A percentile compares a stretch with the other conserved stretches of the same genome.
phyloP scores from a whole-genome alignment of 2,888 invertebrate genomes.

The Hipparchia sbordonii region DNA sequence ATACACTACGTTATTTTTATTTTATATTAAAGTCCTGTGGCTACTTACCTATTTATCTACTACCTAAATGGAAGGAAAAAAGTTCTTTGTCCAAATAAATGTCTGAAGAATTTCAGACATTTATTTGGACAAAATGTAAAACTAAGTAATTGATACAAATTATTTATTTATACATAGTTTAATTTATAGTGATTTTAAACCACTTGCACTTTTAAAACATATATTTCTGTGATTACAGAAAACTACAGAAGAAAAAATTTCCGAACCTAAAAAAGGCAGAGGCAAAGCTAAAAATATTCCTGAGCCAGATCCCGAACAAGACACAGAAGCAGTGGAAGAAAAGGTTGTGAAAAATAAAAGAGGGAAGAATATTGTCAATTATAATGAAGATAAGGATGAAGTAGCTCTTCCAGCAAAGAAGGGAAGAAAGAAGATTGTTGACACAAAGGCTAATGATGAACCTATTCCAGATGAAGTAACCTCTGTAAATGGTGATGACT shows the following conservation, averaged over 20 bases:
- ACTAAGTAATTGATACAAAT: background rate
- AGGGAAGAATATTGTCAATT: slow-evolving; percentile 59
- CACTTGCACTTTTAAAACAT: background rate
- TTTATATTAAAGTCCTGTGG: no score
- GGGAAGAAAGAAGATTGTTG: slow-evolving; percentile 62
- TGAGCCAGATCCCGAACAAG: slow-evolving; percentile 45
- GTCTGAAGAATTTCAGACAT: no score
- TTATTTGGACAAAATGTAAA: no score
- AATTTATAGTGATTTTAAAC: background rate
- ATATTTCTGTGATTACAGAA: slow-evolving; percentile 59
- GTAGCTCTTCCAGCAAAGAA: slow-evolving; percentile 61
- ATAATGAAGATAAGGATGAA: slow-evolving; percentile 52
- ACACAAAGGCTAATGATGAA: slow-evolving; percentile 45
- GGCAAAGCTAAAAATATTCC: slow-evolving; percentile 64
- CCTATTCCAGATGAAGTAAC: slow-evolving; percentile 50
- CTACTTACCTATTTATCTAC: no score
- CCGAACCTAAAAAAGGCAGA: slow-evolving; percentile 66
- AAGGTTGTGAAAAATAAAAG: slow-evolving; percentile 52
- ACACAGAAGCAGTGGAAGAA: slow-evolving; percentile 51
- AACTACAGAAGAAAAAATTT: slow-evolving; percentile 61
- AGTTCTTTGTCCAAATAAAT: no score
- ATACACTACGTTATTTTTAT: no score
- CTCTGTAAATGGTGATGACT: slow-evolving; percentile 54
- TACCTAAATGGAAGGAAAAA: no score
- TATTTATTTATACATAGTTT: background rate